Conservation (phyloP, 2,797 vertebrate species). For the Garrulus glandarius region DNA sequence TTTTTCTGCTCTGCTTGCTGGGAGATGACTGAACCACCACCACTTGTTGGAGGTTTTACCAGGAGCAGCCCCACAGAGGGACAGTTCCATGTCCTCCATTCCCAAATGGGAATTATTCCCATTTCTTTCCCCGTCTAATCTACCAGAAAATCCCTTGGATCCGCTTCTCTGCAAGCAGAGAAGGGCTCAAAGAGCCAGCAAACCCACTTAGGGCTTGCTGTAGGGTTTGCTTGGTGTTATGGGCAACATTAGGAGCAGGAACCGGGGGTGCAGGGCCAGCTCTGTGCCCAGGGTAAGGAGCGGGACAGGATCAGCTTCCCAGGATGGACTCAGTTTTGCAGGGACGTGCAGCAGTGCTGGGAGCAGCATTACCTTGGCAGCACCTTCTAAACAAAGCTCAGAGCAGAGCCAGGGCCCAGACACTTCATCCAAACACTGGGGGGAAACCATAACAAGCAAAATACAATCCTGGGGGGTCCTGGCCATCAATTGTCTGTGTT, state of each 20-base stretch:
- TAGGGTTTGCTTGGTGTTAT: background rate
- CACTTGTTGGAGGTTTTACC: background rate
- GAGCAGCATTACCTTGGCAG: background rate
- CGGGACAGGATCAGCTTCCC: background rate
- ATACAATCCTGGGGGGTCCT: background rate
- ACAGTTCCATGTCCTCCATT: fast-evolving
- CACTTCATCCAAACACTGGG: background rate
- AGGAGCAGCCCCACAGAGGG: background rate
- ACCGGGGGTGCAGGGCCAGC: fast-evolving
- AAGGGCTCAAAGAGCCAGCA: background rate
- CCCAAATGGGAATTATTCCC: background rate
- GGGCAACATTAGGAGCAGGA: background rate
- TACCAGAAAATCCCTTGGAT: background rate
- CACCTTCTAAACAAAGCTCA: constrained; percentile 3
- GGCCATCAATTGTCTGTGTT: background rate
- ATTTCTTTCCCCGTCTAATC: background rate
- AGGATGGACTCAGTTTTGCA: background rate
- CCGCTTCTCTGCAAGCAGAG: background rate
- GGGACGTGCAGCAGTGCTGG: background rate
- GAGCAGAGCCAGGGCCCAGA: background rate
- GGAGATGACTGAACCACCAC: background rate
- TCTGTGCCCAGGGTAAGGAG: background rate
- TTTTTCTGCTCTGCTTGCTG: background rate
- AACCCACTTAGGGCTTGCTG: background rate
- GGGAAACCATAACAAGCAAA: background rate